Evolutionary conservation across 2,113 vertebrate species (phyloP), one percentile per base, ranked within the genome.

Genomic region (Arenaria interpres): DNA sequence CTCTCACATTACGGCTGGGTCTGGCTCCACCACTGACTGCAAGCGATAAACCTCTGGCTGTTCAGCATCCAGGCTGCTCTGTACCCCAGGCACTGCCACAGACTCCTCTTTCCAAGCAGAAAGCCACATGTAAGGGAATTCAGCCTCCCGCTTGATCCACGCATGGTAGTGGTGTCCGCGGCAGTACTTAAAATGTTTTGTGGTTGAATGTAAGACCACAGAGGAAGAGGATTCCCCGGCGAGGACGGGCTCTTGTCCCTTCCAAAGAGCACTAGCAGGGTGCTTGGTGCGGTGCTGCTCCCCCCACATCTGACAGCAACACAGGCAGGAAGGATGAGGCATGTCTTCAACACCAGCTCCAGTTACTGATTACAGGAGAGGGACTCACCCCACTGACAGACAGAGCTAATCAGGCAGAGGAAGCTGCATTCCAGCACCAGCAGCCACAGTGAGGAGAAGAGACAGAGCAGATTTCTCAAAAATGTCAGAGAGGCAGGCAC

Each of bases 321-420:
- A 5, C 0, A 2, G 81, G 77, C 81, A 76, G 90, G 67, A 91
- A 67, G 92, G 75, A 95, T 71, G 90, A 90, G 77, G 73, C 72
- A 84, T 80, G 85, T 96, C 96, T 92, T 19, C 93, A 80, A 85
- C 94, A 96, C 86, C 60, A 96, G 95, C 91, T 97, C 91, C 1
- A 1, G 86, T 97, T 97, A 91, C 97, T 88, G 91, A 96, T 95
- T 96, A 69, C 75, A 74, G 67, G 71, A 93, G 91, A 91, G 80
- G 64, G 83, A 81, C 82, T 96, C 64, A 77, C 76, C 59, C 43
- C 80, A 93, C 87, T 80, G 93, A 96, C 82, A 89, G 88, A 88
- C 67, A 57, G 39, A 76, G 88, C 81, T 95, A 80, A 96, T 86
- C 81, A 74, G 75, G 80, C 0, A 1, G 59, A 90, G 56, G 73